These are phyloP conservation scores for Hetaerina titia DNA, from an alignment of 2,888 invertebrate species.

Conservation along the genomic window DNA sequence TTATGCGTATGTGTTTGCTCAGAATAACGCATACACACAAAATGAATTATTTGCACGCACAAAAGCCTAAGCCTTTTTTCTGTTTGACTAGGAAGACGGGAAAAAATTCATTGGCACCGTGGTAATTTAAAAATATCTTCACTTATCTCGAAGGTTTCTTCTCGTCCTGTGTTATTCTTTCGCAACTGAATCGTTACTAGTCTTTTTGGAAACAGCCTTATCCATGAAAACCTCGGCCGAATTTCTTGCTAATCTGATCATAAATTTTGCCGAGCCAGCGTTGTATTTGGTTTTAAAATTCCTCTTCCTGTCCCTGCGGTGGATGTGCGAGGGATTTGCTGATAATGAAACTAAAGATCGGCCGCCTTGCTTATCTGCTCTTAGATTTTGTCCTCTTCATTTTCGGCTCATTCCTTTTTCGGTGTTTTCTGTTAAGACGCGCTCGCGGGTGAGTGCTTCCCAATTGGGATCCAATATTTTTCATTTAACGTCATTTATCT, in stretches of 20 bases:
- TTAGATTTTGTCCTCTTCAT: not conserved
- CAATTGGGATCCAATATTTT: constrained; percentile 5
- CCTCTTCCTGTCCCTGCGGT: not conserved
- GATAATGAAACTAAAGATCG: constrained; percentile 35
- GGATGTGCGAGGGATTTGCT: not conserved
- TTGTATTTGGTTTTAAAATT: constrained; percentile 1
- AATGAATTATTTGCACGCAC: no score
- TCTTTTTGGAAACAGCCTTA: not conserved
- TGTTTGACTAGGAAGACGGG: not conserved
- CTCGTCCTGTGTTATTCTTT: not conserved
- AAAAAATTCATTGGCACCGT: not conserved
- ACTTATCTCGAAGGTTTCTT: not conserved
- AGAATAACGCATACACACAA: no score
- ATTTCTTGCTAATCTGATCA: constrained; percentile 10
- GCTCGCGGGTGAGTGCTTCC: not conserved
- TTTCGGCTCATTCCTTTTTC: not conserved
- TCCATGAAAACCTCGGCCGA: not conserved
- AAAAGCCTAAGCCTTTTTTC: no score
- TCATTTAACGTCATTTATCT: not conserved
- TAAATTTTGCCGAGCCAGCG: constrained; percentile 19
- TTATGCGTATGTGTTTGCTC: no score
- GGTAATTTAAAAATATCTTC: not conserved
- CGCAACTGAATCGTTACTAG: not conserved
- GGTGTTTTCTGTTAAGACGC: not conserved
- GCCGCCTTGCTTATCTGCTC: not conserved